A percentile compares a stretch with the other conserved stretches of the same genome.
Conservation (phyloP, 2,888 invertebrate species). For the Dryadula phaetusa region DNA sequence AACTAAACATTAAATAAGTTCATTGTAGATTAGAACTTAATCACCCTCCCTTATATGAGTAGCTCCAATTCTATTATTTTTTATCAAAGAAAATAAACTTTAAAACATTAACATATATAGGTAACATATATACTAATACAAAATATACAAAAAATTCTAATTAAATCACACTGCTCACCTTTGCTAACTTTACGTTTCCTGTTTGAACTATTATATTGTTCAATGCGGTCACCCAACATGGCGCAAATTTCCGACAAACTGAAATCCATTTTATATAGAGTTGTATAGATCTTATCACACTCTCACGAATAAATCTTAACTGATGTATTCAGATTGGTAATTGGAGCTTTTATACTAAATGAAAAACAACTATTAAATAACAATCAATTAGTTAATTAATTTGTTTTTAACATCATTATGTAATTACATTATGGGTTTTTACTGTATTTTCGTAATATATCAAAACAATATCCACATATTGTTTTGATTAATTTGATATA, state of each 20-base stretch:
- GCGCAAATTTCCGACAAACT: slow-evolving; percentile 43
- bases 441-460: background rate
- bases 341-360: background rate
- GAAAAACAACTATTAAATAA: background rate
- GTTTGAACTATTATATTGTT: slow-evolving; percentile 32
- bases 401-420: background rate
- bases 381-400: background rate
- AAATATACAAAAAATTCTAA: no score
- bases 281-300: background rate
- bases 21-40: no score
- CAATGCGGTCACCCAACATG: slow-evolving; percentile 39
- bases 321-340: background rate
- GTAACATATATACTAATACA: no score
- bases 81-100: no score
- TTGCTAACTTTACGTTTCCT: slow-evolving; percentile 27
- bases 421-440: background rate
- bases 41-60: no score
- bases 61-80: no score
- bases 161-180: slow-evolving; percentile 14
- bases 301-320: background rate
- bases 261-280: slow-evolving; percentile 35
- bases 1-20: no score
- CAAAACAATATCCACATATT: no score
- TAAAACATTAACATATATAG: no score
- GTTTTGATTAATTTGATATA: no score